Base-by-base conservation (phyloP, 2,797 vertebrate species). In the Ambastaia sidthimunki region DNA sequence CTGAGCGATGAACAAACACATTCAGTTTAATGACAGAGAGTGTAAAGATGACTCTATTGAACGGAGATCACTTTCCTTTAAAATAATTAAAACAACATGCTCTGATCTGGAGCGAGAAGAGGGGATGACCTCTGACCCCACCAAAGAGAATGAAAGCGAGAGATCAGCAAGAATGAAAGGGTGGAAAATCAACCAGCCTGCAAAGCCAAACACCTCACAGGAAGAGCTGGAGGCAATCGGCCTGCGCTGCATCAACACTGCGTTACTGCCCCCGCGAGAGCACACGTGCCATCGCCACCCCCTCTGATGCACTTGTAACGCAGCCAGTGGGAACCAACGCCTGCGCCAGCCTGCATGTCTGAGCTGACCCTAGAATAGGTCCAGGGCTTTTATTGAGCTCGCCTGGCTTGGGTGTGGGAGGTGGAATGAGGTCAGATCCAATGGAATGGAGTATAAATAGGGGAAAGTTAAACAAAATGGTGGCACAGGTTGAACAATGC, bases 81-180 rank as follows among this genome's bases (percentile, higher is more conserved):
- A 90, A 91, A 92, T 92, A 93, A 89, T 28, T 4, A 89, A 50
- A 50, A 50, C 48, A 21, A 16, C 12, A 60, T 10, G 41, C 87
- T 88, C 86, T 90, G 90, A 89, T 91, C 89, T 90, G 88, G 88
- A 88, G 86, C 82, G 88, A 84, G 86, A 88, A 89, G 85, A 71
- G 90, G 87, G 88, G 89, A 82, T 82, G 89, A 90, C 91, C 92
- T 88, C 86, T 85, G 85, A 90, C 89, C 89, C 87, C 86, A 86
- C 89, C 89, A 92, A 92, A 93, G 93, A 94, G 90, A 95, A 98
- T 97, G 91, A 96, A 96, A 97, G 93, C 60, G 55, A 83, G 84
- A 89, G 89, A 92, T 93, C 90, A 80, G 92, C 88, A 71, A 62
- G 75, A 48, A 50, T 3, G 74, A 89, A 82, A 89, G 86, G 28